A percentile compares a stretch with the other conserved stretches of the same genome.
Conservation (phyloP, 2,113 vertebrate species). For the Colossoma macropomum region DNA sequence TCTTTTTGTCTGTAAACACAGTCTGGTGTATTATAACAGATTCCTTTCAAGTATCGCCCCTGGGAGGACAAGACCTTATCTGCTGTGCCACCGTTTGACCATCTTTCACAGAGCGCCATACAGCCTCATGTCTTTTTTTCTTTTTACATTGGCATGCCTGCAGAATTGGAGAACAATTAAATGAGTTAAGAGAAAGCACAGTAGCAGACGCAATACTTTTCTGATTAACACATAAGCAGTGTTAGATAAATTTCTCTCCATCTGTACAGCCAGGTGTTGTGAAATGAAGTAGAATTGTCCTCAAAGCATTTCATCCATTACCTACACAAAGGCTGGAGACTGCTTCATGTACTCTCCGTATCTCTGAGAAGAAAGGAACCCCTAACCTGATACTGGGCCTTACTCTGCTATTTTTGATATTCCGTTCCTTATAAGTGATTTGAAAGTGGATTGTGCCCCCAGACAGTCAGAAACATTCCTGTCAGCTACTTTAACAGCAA, state of each 20-base stretch:
- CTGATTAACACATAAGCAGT: slow-evolving; percentile 26
- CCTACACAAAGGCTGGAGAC: slow-evolving; percentile 49
- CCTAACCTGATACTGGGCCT: slow-evolving; percentile 85
- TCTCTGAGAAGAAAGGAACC: slow-evolving; percentile 39
- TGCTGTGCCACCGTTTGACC: slow-evolving; percentile 21
- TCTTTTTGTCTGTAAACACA: slow-evolving; percentile 57
- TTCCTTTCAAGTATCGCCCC: slow-evolving; percentile 36
- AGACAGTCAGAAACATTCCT: slow-evolving; percentile 88
- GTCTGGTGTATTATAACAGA: slow-evolving; percentile 49
- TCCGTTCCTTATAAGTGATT: slow-evolving; percentile 91
- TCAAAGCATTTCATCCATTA: slow-evolving; percentile 52
- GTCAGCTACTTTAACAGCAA: slow-evolving; percentile 95
- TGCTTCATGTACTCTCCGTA: slow-evolving; percentile 44
- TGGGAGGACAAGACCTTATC: slow-evolving; percentile 40
- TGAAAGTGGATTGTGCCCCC: slow-evolving; percentile 95
- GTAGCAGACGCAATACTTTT: slow-evolving; percentile 26
- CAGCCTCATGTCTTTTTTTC: slow-evolving; percentile 17
- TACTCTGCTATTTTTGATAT: slow-evolving; percentile 93
- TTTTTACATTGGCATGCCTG: not conserved
- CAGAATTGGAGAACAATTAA: slow-evolving; percentile 10
- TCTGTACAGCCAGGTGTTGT: slow-evolving; percentile 42
- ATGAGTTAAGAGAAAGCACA: not conserved
- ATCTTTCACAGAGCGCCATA: not conserved
- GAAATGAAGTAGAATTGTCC: slow-evolving; percentile 40
- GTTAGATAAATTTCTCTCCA: slow-evolving; percentile 39